Base-by-base conservation (phyloP, 2,113 vertebrate genomes). In the Nestor notabilis region DNA sequence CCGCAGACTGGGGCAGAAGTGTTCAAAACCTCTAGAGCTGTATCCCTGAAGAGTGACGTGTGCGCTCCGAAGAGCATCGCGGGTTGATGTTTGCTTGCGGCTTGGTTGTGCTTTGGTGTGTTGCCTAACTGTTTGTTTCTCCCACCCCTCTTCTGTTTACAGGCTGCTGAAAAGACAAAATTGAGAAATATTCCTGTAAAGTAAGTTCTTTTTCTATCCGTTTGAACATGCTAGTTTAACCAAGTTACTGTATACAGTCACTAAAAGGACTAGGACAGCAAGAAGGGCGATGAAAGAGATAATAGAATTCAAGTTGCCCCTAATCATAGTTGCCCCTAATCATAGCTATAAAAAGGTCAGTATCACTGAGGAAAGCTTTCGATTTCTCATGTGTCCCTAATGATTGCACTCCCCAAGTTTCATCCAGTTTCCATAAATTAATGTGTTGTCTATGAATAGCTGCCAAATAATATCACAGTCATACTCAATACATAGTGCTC, bases 101-200 rank as follows among this genome's bases (percentile, higher is more conserved):
- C 90, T 88, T 77, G 61, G 61, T 90, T 87, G 70, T 80, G 63
- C 78, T 91, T 93, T 56, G 77, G 80, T 88, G 92, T 95, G 55
- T 95, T 47, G 47, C 89, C 93, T 97, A 98, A 98, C 93, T 87
- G 41, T 70, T 91, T 97, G 84, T 98, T 93, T 95, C 24, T 83
- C 95, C 91, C 39, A 49, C 65, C 96, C 86, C 86, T 95, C 91
- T 98, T 98, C 95, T 98, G 46, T 98, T 98, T 94, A 94, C 98
- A 99, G 99, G 98, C 98, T 97, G 98, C 99, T 58, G 99, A 99
- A 98, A 99, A 99, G 97, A 98, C 98, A 97, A 99, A 99, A 98
- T 96, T 98, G 97, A 99, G 99, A 98, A 98, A 98, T 96, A 97
- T 98, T 95, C 98, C 99, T 93, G 96, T 98, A 52, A 99, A 99